Conservation (phyloP, 2,888 invertebrate genomes). For the Polyommatus iphigenia region DNA sequence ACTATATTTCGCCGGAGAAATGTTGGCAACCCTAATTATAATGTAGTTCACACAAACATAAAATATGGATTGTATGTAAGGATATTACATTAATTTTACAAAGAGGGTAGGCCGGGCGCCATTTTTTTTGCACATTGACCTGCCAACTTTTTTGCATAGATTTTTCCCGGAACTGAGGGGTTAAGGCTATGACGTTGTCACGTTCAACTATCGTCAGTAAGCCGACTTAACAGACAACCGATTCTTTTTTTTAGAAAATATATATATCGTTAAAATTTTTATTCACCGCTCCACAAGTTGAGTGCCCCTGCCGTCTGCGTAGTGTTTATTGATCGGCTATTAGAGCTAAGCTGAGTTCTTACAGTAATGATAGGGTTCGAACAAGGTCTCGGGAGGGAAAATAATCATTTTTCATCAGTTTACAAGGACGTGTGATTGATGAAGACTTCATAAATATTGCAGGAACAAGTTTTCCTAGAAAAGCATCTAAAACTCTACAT, state of each 20-base stretch:
- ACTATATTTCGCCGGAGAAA: no score
- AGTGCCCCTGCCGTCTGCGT: background rate
- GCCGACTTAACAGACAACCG: no score
- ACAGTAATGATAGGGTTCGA: slow-evolving; percentile 16
- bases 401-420: slow-evolving; percentile 2
- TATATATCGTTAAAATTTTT: background rate
- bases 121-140: no score
- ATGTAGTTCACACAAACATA: no score
- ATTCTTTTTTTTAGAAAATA: background rate
- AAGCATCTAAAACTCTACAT: background rate
- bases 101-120: no score
- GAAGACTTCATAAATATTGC: background rate
- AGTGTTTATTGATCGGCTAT: slow-evolving; percentile 18
- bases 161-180: no score
- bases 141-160: no score
- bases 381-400: background rate
- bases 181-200: no score
- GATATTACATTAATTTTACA: no score
- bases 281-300: background rate
- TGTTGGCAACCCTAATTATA: no score
- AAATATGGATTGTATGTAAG: no score
- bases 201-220: no score
- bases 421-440: slow-evolving; percentile 15
- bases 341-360: slow-evolving; percentile 21
- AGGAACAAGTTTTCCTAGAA: background rate